A percentile compares a stretch with the other conserved stretches of the same genome.
phyloP scores from a whole-genome alignment of 2,888 invertebrate genomes.

The Notodonta dromedarius region DNA sequence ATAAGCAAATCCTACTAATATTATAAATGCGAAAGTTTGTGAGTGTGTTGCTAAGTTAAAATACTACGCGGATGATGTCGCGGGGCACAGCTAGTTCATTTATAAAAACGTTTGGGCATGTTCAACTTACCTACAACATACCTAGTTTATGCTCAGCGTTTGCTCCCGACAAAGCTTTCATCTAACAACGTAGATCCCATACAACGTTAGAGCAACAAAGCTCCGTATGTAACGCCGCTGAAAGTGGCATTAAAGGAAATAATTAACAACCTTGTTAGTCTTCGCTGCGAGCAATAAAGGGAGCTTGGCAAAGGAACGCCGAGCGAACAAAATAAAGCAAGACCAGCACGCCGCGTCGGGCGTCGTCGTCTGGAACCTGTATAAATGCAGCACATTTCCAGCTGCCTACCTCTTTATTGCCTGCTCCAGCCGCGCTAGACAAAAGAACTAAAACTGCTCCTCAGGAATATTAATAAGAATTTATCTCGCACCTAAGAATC shows the following conservation, averaged over 20 bases:
- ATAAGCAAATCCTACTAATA: no score
- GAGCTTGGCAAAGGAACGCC: slow-evolving; percentile 69
- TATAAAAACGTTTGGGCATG: no score
- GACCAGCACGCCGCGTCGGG: slow-evolving; percentile 44
- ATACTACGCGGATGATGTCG: no score
- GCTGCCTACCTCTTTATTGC: slow-evolving; percentile 78
- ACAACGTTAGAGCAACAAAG: slow-evolving; percentile 46
- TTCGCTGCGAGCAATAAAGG: slow-evolving; percentile 72
- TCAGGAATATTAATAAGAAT: slow-evolving; percentile 75
- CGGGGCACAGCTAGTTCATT: no score
- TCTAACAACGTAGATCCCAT: not conserved
- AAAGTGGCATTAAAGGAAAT: slow-evolving; percentile 80
- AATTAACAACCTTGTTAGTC: slow-evolving; percentile 82
- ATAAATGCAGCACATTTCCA: slow-evolving; percentile 79
- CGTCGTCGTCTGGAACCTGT: slow-evolving; percentile 59
- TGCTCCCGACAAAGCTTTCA: not conserved
- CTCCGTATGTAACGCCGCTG: slow-evolving; percentile 55
- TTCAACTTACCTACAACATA: no score
- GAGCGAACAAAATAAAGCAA: slow-evolving; percentile 72
- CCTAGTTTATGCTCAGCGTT: no score
- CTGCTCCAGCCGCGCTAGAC: slow-evolving; percentile 62
- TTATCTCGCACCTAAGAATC: slow-evolving; percentile 58
- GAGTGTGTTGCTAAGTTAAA: no score
- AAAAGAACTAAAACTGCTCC: slow-evolving; percentile 72
- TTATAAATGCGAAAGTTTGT: no score